A percentile compares a stretch with the other conserved stretches of the same genome.
phyloP scores from a whole-genome alignment of 2,113 vertebrate species.

The Xiphophorus maculatus region DNA sequence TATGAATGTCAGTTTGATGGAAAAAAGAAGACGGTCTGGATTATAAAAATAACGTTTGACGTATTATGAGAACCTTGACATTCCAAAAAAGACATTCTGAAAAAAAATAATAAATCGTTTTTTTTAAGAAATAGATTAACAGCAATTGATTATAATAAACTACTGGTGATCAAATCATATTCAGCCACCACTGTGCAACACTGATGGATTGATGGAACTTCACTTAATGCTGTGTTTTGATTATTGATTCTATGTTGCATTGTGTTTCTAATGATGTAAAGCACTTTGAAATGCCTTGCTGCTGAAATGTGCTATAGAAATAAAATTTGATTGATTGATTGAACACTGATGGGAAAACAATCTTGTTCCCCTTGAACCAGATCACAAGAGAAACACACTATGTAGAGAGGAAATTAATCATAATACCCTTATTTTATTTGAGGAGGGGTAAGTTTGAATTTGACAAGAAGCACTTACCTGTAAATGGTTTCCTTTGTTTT shows the following conservation, averaged over 20 bases:
- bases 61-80: background rate
- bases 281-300: too few species aligned
- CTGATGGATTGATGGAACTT: too few species aligned
- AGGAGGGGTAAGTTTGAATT: background rate
- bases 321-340: too few species aligned
- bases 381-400: background rate
- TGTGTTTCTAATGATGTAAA: too few species aligned
- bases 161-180: background rate
- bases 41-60: too few species aligned
- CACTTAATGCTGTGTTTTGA: too few species aligned
- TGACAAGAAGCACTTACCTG: background rate
- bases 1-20: too few species aligned
- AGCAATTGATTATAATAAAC: background rate
- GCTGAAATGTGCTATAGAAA: too few species aligned
- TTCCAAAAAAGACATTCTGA: background rate
- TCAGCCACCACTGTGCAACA: background rate
- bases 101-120: background rate
- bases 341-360: background rate
- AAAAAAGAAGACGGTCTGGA: too few species aligned
- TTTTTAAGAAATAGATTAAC: background rate
- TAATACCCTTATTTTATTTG: background rate
- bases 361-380: background rate
- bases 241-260: too few species aligned
- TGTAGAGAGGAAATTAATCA: background rate
- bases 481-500: constrained; percentile 24